Evolutionary conservation across 2,797 vertebrate genomes (phyloP).

Genomic region (Trematomus bernacchii): DNA sequence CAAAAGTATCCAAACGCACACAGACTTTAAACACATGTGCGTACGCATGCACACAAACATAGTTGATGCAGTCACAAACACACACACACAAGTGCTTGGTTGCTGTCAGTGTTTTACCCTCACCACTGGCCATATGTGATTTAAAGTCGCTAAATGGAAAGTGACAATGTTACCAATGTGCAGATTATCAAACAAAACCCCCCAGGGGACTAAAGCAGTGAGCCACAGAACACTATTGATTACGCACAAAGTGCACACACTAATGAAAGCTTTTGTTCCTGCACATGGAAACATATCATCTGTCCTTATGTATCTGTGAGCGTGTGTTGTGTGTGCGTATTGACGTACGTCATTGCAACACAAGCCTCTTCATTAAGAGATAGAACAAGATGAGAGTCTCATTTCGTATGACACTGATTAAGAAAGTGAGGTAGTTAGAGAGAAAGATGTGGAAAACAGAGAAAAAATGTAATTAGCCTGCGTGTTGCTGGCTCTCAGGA

Average conservation of each 20-base stretch:
- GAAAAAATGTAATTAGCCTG: conserved; percentile 58
- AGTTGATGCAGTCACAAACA: not conserved
- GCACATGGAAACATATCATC: conserved; percentile 64
- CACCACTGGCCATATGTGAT: conserved; percentile 66
- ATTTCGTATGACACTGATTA: conserved; percentile 60
- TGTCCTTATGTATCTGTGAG: conserved; percentile 13
- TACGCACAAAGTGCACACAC: conserved; percentile 58
- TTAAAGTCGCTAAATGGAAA: conserved; percentile 71
- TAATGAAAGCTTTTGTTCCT: conserved; percentile 70
- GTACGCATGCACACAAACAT: not conserved
- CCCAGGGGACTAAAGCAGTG: conserved; percentile 51
- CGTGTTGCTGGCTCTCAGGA: conserved; percentile 34
- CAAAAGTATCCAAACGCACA: conserved; percentile 44
- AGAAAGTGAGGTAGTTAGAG: conserved; percentile 35
- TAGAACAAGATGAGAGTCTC: conserved; percentile 47
- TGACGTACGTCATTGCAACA: conserved; percentile 27
- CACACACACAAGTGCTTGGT: conserved; percentile 17
- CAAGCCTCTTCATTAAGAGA: conserved; percentile 63
- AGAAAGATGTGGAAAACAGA: conserved; percentile 18
- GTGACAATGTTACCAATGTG: conserved; percentile 71
- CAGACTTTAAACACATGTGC: not conserved
- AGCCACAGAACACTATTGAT: conserved; percentile 74
- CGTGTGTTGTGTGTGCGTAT: conserved; percentile 9
- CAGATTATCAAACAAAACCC: conserved; percentile 74
- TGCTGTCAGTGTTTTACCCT: conserved; percentile 42